These are phyloP conservation scores for Hydrochoerus hydrochaeris DNA, from an alignment of 2,113 vertebrate genomes.

Conservation along the genomic window DNA sequence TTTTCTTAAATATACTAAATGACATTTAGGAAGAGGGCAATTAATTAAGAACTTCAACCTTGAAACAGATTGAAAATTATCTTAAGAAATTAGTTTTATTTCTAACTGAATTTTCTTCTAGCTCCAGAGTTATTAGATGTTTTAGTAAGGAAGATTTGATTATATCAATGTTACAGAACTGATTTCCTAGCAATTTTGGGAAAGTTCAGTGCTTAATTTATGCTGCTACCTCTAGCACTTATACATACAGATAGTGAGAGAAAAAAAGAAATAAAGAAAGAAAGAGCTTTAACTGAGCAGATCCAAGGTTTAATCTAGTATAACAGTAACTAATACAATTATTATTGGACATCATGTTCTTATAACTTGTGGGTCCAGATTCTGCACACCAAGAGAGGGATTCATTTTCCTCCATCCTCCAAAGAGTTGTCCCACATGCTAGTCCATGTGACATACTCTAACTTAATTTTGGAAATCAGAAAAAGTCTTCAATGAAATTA, in stretches of 20 bases:
- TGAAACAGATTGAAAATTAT: neutral
- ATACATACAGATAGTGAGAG: neutral
- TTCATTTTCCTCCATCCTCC: neutral
- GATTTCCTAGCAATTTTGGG: neutral
- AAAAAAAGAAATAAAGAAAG: neutral
- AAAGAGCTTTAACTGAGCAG: neutral
- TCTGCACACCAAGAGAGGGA: neutral
- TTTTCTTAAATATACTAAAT: neutral
- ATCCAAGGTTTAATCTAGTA: neutral
- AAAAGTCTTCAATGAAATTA: neutral
- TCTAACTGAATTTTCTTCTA: neutral
- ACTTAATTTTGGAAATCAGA: neutral
- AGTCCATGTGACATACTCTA: neutral
- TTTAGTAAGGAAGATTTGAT: neutral
- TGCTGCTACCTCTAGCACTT: neutral
- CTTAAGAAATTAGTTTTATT: neutral
- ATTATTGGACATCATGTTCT: neutral
- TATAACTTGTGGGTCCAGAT: neutral
- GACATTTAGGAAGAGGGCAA: neutral
- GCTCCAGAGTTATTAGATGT: neutral
- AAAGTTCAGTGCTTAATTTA: neutral
- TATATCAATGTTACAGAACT: neutral
- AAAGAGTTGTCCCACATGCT: neutral
- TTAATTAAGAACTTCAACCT: constrained; percentile 13
- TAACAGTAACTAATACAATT: neutral